Percentiles rank a stretch among this genome's conserved stretches.
These are phyloP conservation scores for Pelobates fuscus DNA, from an alignment of 2,113 vertebrate species.

Conservation along the genomic window DNA sequence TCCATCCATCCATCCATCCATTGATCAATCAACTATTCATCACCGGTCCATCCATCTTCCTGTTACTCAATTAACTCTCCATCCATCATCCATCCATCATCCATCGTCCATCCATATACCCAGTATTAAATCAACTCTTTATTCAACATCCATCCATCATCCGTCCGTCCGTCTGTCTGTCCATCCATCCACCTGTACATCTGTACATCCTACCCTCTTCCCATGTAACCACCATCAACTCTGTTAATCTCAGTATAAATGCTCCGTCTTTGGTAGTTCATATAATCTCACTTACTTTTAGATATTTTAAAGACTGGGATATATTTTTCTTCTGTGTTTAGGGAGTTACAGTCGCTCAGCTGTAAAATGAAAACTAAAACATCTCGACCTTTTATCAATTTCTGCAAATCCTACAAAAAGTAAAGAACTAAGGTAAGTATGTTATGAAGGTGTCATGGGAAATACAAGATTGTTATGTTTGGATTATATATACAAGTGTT, in stretches of 20 bases:
- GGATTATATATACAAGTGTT: no score
- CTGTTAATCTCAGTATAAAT: no score
- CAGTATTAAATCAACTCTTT: background rate
- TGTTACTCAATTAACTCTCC: no score
- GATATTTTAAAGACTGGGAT: constrained; percentile 33
- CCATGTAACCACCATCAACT: no score
- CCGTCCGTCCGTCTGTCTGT: no score
- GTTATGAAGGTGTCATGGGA: no score
- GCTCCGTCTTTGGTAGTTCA: no score
- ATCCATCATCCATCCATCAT: background rate
- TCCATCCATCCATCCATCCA: no score
- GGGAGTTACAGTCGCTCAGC: constrained; percentile 56
- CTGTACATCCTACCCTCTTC: background rate
- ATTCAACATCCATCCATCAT: no score
- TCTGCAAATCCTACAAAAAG: constrained; percentile 59
- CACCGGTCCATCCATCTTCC: no score
- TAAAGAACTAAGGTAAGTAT: background rate
- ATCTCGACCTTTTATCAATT: constrained; percentile 48
- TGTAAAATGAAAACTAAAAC: constrained; percentile 66
- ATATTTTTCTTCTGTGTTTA: constrained; percentile 27
- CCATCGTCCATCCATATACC: background rate
- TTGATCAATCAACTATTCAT: no score
- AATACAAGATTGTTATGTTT: no score
- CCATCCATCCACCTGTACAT: background rate
- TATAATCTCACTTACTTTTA: constrained; percentile 56